Evolutionary conservation across 1,140 invertebrate genomes (phyloP), one percentile per base, ranked within the genome.

Genomic region (Druon quercuslanigerum): DNA sequence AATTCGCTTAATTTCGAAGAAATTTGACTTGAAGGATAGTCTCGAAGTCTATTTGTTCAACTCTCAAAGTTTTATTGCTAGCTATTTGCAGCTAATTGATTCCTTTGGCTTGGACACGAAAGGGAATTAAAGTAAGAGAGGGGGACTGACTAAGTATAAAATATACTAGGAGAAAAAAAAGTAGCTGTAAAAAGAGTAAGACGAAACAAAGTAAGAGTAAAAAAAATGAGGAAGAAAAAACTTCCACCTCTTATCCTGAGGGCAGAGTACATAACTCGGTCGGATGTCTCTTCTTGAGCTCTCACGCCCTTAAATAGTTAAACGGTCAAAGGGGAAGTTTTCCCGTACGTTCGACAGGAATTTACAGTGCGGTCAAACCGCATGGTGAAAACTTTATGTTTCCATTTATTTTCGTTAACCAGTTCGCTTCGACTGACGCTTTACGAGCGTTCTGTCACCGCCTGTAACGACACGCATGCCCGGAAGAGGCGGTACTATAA

Each of bases 391-490:
- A 87, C 76, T 87, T 86, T 85, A 88, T 86, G 83, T 83, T 82
- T 82, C 83, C 84, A 87, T 87, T 88, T 87, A 87, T 87, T 87
- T 87, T 81, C 84, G 86, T 86, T 87, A 86, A 85, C 83, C 70
- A 83, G 80, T 82, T 79, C 81, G 79, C 85, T 82, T 74, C 73
- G 74, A 75, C 71, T 77, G 81, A 79, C 85, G 79, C 80, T 86
- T 87, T 88, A 86, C 85, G 86, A 88, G 85, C 82, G 73, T 70
- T 56, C 72, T 81, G 81, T 81, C 83, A 80, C 73, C 82, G 79
- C 20, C 75, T 76, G 66, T 74, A 77, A 82, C 77, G 80, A 79
- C 73, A 72, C 54, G 72, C 33, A 50, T 46, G 57, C n/a, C 74
- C 33, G 74, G 75, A 57, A 77, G 52, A 52, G 51, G 51, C 19